These are phyloP conservation scores for Phaethornis superciliosus DNA, from an alignment of 2,113 vertebrate species.

Conservation along the genomic window DNA sequence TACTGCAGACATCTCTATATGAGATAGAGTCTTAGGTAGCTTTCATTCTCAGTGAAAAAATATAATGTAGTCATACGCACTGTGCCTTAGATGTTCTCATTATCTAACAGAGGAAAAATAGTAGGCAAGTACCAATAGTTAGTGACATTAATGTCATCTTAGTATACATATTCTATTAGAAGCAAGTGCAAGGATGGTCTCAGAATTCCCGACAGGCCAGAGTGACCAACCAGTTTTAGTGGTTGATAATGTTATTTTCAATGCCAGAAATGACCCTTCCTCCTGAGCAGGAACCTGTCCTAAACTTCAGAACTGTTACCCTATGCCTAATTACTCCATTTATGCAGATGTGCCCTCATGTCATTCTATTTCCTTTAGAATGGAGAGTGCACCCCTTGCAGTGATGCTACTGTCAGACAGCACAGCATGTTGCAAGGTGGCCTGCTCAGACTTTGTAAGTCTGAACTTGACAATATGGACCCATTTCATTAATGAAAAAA, in stretches of 20 bases:
- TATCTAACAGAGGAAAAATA: neutral
- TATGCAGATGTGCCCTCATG: neutral
- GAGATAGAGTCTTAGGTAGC: neutral
- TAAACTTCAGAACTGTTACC: neutral
- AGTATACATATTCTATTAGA: neutral
- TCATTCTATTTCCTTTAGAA: neutral
- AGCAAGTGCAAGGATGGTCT: neutral
- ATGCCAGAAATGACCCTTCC: neutral
- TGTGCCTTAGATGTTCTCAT: neutral
- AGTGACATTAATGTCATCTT: neutral
- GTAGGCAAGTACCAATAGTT: neutral
- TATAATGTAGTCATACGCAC: neutral
- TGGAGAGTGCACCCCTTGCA: neutral
- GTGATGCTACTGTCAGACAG: fast-evolving
- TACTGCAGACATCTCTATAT: neutral
- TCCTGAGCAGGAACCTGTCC: neutral
- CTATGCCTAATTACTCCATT: neutral
- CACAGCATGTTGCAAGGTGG: neutral
- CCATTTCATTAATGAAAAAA: neutral
- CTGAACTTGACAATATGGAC: neutral
- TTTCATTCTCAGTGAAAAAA: neutral
- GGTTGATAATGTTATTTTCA: neutral
- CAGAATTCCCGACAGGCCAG: neutral
- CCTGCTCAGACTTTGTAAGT: neutral
- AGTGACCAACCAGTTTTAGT: neutral